Base-by-base conservation (phyloP, 2,888 invertebrate species). In the Athripsodes cinereus region DNA sequence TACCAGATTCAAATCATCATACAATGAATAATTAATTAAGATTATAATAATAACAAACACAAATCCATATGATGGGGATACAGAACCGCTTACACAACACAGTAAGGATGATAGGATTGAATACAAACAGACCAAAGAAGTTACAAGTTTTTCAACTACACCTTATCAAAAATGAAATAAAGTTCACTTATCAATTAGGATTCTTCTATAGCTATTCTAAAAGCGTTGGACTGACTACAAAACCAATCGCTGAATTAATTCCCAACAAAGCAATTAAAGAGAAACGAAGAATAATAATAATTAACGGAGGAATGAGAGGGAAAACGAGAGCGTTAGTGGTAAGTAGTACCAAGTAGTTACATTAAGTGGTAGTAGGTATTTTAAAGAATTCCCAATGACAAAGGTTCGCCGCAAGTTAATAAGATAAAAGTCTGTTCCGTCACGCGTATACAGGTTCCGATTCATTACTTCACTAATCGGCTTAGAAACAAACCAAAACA, bases 401-500 rank as follows among this genome's bases (percentile, higher is more conserved):
- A 31, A 31, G 49, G 49, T 49, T 40, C 47, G 47, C 26, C 49
- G 53, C 22, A 46, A 46, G 57, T 53, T 57, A 57, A 57, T 53
- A 47, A 47, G 57, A 57, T 57, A 57, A 57, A 31, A 40, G 40
- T 40, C 40, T 40, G 40, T 22, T 44, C 47, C 46, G 51, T 53
- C 53, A 53, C 52, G 52, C 52, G 47, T 44, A 52, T 22, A 26
- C 50, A 51, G 48, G 22, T 52, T 52, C 52, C 40, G 40, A 52
- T 52, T 57, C 57, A 53, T 53, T 53, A 53, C 53, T 40, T 35
- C 57, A 35, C 57, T 57, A 57, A 57, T 56, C 51, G 51, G 49
- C 49, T 55, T 55, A 55, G 20, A 6, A 21, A 20, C 47, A 8
- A 47, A 19, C 11, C 47, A 20, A 21, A 21, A 44, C 44, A 26